phyloP scores from a whole-genome alignment of 2,113 vertebrate species.

The Morone chrysops region DNA sequence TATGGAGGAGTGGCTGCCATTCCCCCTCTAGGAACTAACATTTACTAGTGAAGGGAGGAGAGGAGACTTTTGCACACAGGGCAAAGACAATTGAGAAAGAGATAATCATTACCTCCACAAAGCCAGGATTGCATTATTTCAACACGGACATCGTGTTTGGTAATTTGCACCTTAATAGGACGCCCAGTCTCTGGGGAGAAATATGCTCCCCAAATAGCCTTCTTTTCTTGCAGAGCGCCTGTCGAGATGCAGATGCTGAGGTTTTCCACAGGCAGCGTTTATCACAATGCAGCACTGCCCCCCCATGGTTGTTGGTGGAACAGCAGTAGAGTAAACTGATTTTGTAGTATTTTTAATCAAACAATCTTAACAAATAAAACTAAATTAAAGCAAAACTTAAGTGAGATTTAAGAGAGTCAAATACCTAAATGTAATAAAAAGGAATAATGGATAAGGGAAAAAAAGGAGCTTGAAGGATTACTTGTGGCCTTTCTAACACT shows the following conservation, averaged over 20 bases:
- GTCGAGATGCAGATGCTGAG: conserved; percentile 8
- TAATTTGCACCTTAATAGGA: conserved; percentile 76
- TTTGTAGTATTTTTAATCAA: too few relatives aligned
- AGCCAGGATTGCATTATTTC: conserved; percentile 55
- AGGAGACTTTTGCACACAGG: conserved; percentile 40
- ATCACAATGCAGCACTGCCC: conserved; percentile 71
- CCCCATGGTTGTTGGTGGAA: conserved; percentile 52
- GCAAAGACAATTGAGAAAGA: conserved; percentile 67
- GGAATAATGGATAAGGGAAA: neutral
- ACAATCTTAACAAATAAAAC: neutral
- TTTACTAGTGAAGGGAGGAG: conserved; percentile 20
- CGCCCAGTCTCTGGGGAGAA: conserved; percentile 42
- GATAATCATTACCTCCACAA: conserved; percentile 62
- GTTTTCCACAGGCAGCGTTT: neutral
- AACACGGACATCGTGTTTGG: conserved; percentile 47
- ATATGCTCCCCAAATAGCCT: conserved; percentile 47
- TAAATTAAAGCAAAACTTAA: neutral
- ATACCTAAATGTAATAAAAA: conserved; percentile 12
- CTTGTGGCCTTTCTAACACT: conserved; percentile 3
- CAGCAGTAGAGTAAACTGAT: conserved; percentile 1
- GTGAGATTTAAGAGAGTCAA: neutral
- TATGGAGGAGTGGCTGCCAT: conserved; percentile 8
- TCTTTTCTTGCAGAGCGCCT: conserved; percentile 38
- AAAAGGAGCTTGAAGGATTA: conserved; percentile 25
- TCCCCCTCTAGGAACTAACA: conserved; percentile 21